These are phyloP conservation scores for Bufo gargarizans DNA, from an alignment of 2,113 vertebrate genomes.

Conservation along the genomic window DNA sequence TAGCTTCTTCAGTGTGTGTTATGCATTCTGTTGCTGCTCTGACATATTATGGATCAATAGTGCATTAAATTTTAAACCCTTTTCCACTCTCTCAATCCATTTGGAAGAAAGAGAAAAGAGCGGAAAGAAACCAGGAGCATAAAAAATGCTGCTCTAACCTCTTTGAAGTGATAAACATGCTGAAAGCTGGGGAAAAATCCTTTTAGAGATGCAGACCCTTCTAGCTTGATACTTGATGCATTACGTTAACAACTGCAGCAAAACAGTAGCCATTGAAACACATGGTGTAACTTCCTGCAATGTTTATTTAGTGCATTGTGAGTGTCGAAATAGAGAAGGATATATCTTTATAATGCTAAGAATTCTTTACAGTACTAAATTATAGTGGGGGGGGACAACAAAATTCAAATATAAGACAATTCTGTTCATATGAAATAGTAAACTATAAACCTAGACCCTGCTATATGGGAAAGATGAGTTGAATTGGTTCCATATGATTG, in stretches of 20 bases:
- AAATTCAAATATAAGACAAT: not conserved
- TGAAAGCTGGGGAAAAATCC: not conserved
- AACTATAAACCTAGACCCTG: not conserved
- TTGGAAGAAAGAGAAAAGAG: conserved; percentile 17
- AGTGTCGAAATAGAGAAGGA: too few relatives aligned
- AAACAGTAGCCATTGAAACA: too few relatives aligned
- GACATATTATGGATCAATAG: conserved; percentile 50
- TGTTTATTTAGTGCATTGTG: too few relatives aligned
- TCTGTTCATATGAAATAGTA: not conserved
- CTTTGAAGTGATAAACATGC: not conserved
- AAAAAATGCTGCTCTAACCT: conserved; percentile 2
- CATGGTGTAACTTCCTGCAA: too few relatives aligned
- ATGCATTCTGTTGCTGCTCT: conserved; percentile 41
- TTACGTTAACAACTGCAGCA: too few relatives aligned
- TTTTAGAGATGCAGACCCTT: too few relatives aligned
- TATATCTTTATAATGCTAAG: not conserved
- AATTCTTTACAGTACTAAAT: not conserved
- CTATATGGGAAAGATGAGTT: not conserved
- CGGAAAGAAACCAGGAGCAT: conserved; percentile 17
- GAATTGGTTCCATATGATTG: not conserved
- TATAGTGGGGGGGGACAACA: not conserved
- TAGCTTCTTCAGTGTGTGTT: conserved; percentile 39
- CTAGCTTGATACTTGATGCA: too few relatives aligned
- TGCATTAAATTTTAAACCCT: conserved; percentile 51
- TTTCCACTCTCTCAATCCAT: conserved; percentile 48